Base-by-base conservation (phyloP, 2,113 vertebrate species). In the Manacus vitellinus region DNA sequence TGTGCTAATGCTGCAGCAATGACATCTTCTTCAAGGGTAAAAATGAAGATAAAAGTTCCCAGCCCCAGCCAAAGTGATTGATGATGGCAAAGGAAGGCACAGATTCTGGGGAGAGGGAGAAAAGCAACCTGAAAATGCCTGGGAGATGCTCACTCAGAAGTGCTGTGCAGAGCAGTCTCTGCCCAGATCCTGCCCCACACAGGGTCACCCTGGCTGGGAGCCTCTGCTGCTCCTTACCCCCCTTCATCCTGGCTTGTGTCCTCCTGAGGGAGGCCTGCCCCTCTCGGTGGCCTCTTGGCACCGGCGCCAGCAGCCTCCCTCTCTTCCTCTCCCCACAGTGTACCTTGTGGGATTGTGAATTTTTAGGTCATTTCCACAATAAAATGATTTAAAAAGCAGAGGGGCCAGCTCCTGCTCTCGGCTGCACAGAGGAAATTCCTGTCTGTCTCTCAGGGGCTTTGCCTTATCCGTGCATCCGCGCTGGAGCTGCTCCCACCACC, bases 401-500 rank as follows among this genome's bases (percentile, higher is more conserved):
- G 82, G 43, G 59, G 75, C 67, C 88, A 74, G 52, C 83, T 91
- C 83, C 71, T 30, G 79, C 75, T 91, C 85, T 47, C 4, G 2
- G 3, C 75, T 92, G 70, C 94, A 90, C 72, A 87, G 7, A 85
- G 92, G 94, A 93, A 95, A 90, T 95, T 90, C 95, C 94, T 94
- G 43, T 14, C 71, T 25, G 10, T 52, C 77, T 56, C 96, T 70
- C 82, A 12, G 54, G 94, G 90, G 90, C 65, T 93, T 94, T 88
- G 67, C 78, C 65, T 81, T 62, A 80, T 77, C 93, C 21, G 0
- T 58, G 56, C 35, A 78, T 51, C 43, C 2, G 5, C 0, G 0
- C 61, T 63, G 81, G 92, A 85, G 74, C 33, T 72, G 82, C 62
- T 92, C 85, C 85, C 88, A 79, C 74, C 54, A 61, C 63, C 75